These are phyloP conservation scores for Dynastes tityus DNA, from an alignment of 2,888 invertebrate genomes.

Conservation along the genomic window DNA sequence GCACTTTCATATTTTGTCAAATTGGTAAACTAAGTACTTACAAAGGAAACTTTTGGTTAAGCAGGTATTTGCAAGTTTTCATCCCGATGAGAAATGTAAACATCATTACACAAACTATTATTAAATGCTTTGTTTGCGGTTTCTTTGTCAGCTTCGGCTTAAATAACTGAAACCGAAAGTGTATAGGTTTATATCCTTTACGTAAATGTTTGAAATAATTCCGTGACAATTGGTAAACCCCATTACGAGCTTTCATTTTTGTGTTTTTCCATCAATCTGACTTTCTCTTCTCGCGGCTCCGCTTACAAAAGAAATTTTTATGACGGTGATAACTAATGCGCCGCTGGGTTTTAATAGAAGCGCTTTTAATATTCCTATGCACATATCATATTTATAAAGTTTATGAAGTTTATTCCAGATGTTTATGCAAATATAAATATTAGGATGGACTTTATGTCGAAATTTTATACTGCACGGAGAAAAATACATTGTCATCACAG, in stretches of 20 bases:
- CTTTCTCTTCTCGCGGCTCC: slow-evolving; percentile 44
- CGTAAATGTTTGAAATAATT: slow-evolving; percentile 16
- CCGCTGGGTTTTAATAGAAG: background rate
- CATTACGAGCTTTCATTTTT: slow-evolving; percentile 44
- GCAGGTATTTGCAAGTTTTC: background rate
- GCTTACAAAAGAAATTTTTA: slow-evolving; percentile 48
- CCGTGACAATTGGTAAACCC: slow-evolving; percentile 31
- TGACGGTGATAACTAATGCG: slow-evolving; percentile 1
- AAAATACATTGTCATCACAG: too few species aligned
- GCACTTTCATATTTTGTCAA: too few species aligned
- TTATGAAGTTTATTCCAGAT: background rate
- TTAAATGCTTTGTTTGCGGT: background rate
- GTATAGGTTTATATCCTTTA: background rate
- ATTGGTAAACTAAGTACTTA: too few species aligned
- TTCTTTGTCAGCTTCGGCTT: background rate
- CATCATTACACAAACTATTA: background rate
- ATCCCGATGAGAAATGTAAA: slow-evolving; percentile 1
- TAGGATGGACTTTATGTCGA: too few species aligned
- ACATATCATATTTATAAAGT: background rate
- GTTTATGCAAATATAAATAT: background rate
- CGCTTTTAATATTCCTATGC: background rate
- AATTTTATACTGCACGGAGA: too few species aligned
- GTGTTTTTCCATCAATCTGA: slow-evolving; percentile 19
- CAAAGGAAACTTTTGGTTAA: too few species aligned
- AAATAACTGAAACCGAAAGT: slow-evolving; percentile 46